Base-by-base conservation (phyloP, 2,797 vertebrate species). In the Mallotus villosus region DNA sequence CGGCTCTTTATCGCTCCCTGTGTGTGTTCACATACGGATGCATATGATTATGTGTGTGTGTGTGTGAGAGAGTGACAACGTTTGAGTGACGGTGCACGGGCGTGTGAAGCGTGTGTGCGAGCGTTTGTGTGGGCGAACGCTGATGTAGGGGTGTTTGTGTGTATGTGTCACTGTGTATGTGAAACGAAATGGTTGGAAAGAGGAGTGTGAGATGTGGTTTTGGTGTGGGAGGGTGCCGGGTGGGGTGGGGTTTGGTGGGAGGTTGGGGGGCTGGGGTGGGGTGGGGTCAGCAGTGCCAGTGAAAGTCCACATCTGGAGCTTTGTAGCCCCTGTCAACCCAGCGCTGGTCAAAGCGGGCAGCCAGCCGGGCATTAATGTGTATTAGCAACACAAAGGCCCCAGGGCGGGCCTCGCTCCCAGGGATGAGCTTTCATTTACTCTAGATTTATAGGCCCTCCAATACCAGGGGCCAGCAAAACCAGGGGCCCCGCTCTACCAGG, bases 401-500 rank as follows among this genome's bases (percentile, higher is more conserved):
- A 32, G 69, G 68, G 88, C 85, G 86, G 81, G 78, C 68, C 69
- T 14, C 12, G 34, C 82, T 88, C 78, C 78, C 83, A 77, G 91
- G 90, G 90, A 92, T 91, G 87, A 90, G 91, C 92, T 94, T 93
- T 94, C 90, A 95, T 94, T 94, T 92, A 91, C 91, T 90, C 88
- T 91, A 95, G 94, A 95, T 95, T 96, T 96, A 95, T 94, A 88
- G 80, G 84, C 90, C 85, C 71, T 17, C 58, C 55, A 68, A 80
- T 72, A 77, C 74, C 70, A 27, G 21, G 24, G 51, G 51, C 16
- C 16, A 66, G 64, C 85, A 92, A 94, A 93, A 86, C 70, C 3
- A 87, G 83, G 85, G 91, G 81, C 78, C 79, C 62, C 68, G 75
- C 79, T 86, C 73, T 76, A 79, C 62, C 71, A 81, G 19, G 70